Conservation (phyloP, 1,140 invertebrate genomes). For the Zaprionus kolodkinae region DNA sequence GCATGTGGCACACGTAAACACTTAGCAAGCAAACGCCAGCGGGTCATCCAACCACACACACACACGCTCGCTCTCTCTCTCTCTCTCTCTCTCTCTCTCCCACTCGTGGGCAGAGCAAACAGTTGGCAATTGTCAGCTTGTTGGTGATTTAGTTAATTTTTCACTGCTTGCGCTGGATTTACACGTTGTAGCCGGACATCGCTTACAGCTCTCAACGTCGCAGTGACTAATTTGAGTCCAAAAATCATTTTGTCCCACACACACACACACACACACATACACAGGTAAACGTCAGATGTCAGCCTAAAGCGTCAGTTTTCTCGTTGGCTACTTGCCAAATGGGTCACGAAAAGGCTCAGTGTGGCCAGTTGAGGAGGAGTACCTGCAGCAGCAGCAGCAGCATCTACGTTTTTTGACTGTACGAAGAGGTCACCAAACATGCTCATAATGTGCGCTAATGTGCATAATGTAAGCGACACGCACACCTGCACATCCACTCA, state of each 20-base stretch:
- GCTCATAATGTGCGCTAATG: conserved; percentile 81
- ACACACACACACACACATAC: neutral
- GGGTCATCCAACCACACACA: conserved; percentile 19
- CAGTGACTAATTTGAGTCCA: conserved; percentile 63
- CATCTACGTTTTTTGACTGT: conserved; percentile 36
- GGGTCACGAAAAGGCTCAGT: conserved; percentile 62
- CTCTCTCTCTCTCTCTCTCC: too few relatives aligned
- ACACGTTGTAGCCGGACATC: conserved; percentile 12
- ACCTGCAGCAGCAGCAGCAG: neutral
- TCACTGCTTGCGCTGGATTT: conserved; percentile 41
- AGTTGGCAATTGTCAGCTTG: conserved; percentile 21
- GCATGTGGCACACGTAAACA: conserved; percentile 71
- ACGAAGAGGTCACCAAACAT: conserved; percentile 63
- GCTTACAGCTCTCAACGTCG: conserved; percentile 11
- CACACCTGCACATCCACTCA: conserved; percentile 56
- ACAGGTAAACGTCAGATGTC: conserved; percentile 21
- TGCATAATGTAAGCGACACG: conserved; percentile 77
- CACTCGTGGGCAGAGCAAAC: neutral
- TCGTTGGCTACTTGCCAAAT: conserved; percentile 66
- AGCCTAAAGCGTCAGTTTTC: neutral
- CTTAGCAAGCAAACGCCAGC: conserved; percentile 45
- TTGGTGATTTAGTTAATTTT: conserved; percentile 63
- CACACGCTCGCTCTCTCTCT: neutral
- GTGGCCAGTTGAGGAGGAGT: conserved; percentile 46
- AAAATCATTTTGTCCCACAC: conserved; percentile 57